Percentiles rank a stretch among this genome's conserved stretches.
Conservation (phyloP, 2,888 invertebrate species). For the Callimorpha dominula region DNA sequence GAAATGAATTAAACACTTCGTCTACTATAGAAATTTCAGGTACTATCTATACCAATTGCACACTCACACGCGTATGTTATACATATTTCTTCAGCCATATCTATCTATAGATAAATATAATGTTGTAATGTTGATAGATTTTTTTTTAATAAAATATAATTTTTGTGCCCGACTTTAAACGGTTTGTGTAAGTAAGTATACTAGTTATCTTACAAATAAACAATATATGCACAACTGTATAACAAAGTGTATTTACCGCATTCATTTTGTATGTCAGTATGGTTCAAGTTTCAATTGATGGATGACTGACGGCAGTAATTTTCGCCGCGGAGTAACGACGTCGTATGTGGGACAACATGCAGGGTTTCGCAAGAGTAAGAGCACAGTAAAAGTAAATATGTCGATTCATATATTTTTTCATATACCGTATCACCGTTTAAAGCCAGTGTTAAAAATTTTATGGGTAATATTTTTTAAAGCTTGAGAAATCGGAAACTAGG, state of each 20-base stretch:
- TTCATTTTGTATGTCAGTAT: conserved; percentile 33
- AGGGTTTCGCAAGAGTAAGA: conserved; percentile 64
- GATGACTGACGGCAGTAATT: conserved; percentile 52
- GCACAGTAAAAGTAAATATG: conserved; percentile 52
- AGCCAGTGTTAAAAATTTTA: conserved; percentile 17
- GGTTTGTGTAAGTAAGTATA: neutral
- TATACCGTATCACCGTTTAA: conserved; percentile 15
- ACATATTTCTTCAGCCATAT: no score
- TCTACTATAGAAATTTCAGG: no score
- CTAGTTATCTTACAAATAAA: no score
- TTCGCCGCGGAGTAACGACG: conserved; percentile 46
- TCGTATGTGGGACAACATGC: conserved; percentile 62
- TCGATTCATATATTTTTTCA: conserved; percentile 21
- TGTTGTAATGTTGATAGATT: no score
- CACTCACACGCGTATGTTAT: no score
- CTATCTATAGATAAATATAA: neutral
- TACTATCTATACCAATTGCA: no score
- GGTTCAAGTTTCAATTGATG: conserved; percentile 53
- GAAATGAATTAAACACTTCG: no score
- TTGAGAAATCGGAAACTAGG: conserved; percentile 10
- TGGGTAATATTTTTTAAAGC: conserved; percentile 12
- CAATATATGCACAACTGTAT: conserved; percentile 4
- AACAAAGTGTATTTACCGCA: conserved; percentile 1
- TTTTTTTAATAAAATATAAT: neutral
- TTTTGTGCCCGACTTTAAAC: neutral